Evolutionary conservation across 2,888 invertebrate genomes (phyloP).

Genomic region (Caenorhabditis zanzibari): DNA sequence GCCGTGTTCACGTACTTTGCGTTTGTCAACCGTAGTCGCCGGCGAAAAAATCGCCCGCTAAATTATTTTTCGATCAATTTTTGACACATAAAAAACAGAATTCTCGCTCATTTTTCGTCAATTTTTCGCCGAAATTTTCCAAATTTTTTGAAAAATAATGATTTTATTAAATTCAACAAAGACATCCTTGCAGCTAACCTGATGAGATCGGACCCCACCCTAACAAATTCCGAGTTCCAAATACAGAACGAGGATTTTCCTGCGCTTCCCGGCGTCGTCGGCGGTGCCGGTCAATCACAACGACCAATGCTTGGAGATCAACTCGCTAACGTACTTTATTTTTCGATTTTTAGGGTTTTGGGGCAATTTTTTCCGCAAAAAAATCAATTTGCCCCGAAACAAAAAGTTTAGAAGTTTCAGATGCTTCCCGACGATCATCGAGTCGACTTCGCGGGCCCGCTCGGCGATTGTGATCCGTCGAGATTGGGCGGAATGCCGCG

Average conservation of each 20-base stretch:
- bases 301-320: conserved; percentile 62
- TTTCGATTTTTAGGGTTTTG: background rate
- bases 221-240: conserved; percentile 84
- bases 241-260: conserved; percentile 99
- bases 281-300: conserved; percentile 43
- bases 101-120: background rate
- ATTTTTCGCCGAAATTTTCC: background rate
- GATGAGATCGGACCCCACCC: conserved; percentile 75
- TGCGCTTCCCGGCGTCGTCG: conserved; percentile 91
- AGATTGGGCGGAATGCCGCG: conserved; percentile 46
- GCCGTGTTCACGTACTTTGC: conserved; percentile 36
- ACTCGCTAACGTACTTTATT: conserved; percentile 58
- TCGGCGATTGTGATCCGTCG: conserved; percentile 51
- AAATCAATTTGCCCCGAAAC: background rate
- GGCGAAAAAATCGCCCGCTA: background rate
- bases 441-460: conserved; percentile 38
- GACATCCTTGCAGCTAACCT: conserved; percentile 74
- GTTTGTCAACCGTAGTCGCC: conserved; percentile 28
- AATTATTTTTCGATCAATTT: conserved; percentile 5
- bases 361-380: background rate
- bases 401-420: conserved; percentile 18
- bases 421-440: conserved; percentile 53
- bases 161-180: background rate
- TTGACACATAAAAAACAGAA: background rate
- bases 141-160: conserved; percentile 35